These are phyloP conservation scores for Cotesia chilonis DNA, from an alignment of 1,140 invertebrate species.

Conservation along the genomic window DNA sequence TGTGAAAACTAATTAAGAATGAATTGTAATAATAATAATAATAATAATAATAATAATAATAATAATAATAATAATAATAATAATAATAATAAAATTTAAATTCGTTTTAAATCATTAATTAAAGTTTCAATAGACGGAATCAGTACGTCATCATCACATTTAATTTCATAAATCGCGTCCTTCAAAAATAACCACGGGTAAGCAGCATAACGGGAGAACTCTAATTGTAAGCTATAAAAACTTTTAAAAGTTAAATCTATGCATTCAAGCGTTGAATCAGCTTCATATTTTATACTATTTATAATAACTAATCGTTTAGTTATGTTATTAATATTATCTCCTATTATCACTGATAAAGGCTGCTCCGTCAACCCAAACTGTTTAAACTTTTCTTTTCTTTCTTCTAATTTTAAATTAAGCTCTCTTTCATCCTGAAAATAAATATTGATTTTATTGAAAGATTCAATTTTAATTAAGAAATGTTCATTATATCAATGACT, in stretches of 20 bases:
- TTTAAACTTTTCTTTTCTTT: too few species aligned
- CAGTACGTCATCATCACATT: slow-evolving; percentile 35
- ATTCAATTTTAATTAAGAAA: too few species aligned
- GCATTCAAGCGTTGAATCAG: slow-evolving; percentile 16
- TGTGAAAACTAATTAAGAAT: too few species aligned
- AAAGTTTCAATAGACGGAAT: slow-evolving; percentile 32
- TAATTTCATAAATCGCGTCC: slow-evolving; percentile 33
- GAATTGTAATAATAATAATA: too few species aligned
- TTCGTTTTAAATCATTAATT: slow-evolving; percentile 14
- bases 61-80: background rate
- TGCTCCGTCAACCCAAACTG: too few species aligned
- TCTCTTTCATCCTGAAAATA: too few species aligned
- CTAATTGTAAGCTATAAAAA: slow-evolving; percentile 37
- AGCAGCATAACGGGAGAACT: slow-evolving; percentile 35
- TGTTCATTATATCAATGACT: too few species aligned
- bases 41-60: too few species aligned
- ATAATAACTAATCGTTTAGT: slow-evolving; percentile 37
- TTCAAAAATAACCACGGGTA: slow-evolving; percentile 37
- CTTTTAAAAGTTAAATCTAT: slow-evolving; percentile 41
- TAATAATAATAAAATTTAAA: background rate
- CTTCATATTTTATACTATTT: slow-evolving; percentile 33
- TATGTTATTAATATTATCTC: slow-evolving; percentile 31
- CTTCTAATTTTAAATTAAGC: too few species aligned
- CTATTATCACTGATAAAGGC: too few species aligned
- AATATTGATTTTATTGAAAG: too few species aligned